Conservation (phyloP, 1,140 invertebrate species). For the Heliconius hermathena region DNA sequence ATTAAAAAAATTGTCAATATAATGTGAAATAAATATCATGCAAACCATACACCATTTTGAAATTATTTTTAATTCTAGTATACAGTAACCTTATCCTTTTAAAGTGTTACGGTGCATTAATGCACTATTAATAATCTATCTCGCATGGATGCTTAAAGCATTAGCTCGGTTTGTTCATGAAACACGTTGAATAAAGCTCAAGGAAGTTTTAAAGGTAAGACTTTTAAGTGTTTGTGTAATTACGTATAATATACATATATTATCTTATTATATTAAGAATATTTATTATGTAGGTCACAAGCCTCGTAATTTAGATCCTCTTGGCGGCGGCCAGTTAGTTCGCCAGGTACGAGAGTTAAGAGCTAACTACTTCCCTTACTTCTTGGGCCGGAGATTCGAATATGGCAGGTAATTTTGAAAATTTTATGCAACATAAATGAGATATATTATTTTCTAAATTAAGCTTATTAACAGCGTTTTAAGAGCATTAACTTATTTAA, state of each 20-base stretch:
- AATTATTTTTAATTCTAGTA: conserved; percentile 7
- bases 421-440: no score
- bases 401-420: conserved; percentile 48
- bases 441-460: background rate
- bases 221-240: conserved; percentile 25
- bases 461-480: background rate
- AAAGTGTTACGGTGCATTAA: conserved; percentile 5
- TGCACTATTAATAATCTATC: conserved; percentile 13
- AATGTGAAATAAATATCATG: conserved; percentile 43
- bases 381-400: conserved; percentile 56
- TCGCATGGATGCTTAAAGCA: conserved; percentile 5
- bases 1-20: conserved; percentile 45
- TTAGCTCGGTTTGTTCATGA: conserved; percentile 2
- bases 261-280: conserved; percentile 16
- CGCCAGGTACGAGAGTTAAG: conserved; percentile 60
- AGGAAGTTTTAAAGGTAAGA: conserved; percentile 39
- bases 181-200: background rate
- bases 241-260: conserved; percentile 18
- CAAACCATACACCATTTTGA: conserved; percentile 39
- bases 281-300: conserved; percentile 56
- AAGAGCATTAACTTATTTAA: no score
- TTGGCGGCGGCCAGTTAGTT: conserved; percentile 55
- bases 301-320: conserved; percentile 56
- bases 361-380: conserved; percentile 49
- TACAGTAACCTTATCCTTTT: background rate